These are phyloP conservation scores for Linepithema humile DNA, from an alignment of 1,140 invertebrate genomes.

Conservation along the genomic window DNA sequence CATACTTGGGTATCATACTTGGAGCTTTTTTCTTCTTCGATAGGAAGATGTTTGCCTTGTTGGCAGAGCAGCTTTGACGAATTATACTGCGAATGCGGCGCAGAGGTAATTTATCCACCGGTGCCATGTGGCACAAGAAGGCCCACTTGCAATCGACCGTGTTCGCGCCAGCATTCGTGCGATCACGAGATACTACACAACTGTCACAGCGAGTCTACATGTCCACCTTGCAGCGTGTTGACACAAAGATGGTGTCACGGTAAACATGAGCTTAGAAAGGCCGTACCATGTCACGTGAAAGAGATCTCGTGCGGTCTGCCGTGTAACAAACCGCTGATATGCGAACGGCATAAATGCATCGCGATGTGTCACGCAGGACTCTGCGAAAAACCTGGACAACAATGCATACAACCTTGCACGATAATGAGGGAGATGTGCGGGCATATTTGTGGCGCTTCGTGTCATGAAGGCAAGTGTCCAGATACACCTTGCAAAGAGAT, in stretches of 20 bases:
- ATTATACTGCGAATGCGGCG: slow-evolving; percentile 95
- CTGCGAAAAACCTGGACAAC: slow-evolving; percentile 87
- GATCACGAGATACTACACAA: slow-evolving; percentile 91
- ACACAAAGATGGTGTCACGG: slow-evolving; percentile 95
- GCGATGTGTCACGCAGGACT: slow-evolving; percentile 90
- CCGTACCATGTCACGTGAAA: slow-evolving; percentile 94
- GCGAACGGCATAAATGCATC: slow-evolving; percentile 88
- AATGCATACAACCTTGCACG: slow-evolving; percentile 93
- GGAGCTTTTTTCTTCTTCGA: background rate
- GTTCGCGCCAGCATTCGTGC: slow-evolving; percentile 91
- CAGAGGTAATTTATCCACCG: slow-evolving; percentile 93
- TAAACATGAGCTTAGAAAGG: slow-evolving; percentile 93
- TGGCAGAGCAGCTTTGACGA: slow-evolving; percentile 95
- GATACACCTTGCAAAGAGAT: slow-evolving; percentile 89
- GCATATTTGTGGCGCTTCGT: slow-evolving; percentile 92
- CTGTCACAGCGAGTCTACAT: slow-evolving; percentile 89
- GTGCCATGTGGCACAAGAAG: slow-evolving; percentile 95
- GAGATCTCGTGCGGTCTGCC: slow-evolving; percentile 95
- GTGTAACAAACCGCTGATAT: slow-evolving; percentile 91
- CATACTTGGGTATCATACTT: background rate
- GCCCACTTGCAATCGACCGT: slow-evolving; percentile 91
- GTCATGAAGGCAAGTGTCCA: slow-evolving; percentile 90
- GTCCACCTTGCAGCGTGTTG: slow-evolving; percentile 97
- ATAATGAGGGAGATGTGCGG: slow-evolving; percentile 88
- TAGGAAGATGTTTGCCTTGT: slow-evolving; percentile 91